phyloP scores from a whole-genome alignment of 2,888 invertebrate species.

The Rhagophthalmus giganteus region DNA sequence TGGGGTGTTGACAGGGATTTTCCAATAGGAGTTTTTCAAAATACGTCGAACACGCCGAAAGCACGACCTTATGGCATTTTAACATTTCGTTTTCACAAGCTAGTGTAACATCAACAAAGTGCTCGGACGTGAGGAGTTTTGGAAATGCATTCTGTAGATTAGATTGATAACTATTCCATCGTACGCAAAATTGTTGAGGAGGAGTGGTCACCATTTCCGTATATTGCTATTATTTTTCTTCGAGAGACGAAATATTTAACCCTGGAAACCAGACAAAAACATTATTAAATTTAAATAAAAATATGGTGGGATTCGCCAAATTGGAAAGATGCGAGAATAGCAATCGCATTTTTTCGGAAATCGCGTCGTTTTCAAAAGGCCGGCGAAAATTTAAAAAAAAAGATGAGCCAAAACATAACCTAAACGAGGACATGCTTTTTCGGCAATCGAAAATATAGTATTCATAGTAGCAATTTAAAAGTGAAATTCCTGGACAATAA shows the following conservation, averaged over 20 bases:
- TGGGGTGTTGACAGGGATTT: slow-evolving; percentile 85
- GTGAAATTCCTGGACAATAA: background rate
- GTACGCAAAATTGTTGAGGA: slow-evolving; percentile 72
- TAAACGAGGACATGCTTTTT: slow-evolving; percentile 24
- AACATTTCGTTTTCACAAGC: slow-evolving; percentile 85
- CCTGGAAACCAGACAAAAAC: background rate
- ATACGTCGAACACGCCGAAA: slow-evolving; percentile 84
- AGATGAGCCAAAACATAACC: slow-evolving; percentile 44
- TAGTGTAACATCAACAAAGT: slow-evolving; percentile 86
- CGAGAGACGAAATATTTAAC: no score
- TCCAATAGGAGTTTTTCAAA: slow-evolving; percentile 78
- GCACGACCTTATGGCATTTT: slow-evolving; percentile 84
- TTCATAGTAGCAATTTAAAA: background rate
- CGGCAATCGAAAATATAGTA: background rate
- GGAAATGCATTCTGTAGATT: slow-evolving; percentile 79
- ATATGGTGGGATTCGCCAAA: no score
- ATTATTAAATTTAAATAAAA: no score
- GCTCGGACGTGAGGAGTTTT: slow-evolving; percentile 73
- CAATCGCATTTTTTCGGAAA: slow-evolving; percentile 12
- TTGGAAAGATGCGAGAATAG: background rate
- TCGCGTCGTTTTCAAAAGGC: slow-evolving; percentile 10
- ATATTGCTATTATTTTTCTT: no score
- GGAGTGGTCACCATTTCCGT: slow-evolving; percentile 44
- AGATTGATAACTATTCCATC: slow-evolving; percentile 82
- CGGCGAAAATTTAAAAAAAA: slow-evolving; percentile 38